Evolutionary conservation across 2,888 invertebrate genomes (phyloP).

Genomic region (Helicoverpa assulta): DNA sequence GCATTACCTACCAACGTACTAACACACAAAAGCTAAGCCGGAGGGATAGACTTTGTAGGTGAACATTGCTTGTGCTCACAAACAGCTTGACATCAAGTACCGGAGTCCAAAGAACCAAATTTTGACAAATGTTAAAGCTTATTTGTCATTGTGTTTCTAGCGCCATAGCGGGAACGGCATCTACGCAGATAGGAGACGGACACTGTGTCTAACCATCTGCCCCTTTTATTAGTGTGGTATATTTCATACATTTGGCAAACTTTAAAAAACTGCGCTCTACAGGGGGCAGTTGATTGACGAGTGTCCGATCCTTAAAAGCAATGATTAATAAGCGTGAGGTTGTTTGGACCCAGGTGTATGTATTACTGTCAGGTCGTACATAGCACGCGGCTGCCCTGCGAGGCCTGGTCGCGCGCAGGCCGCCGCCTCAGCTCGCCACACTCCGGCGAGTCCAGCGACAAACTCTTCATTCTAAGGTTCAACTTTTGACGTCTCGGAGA

Average conservation of each 20-base stretch:
- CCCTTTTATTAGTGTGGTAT: background rate
- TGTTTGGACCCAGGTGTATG: conserved; percentile 80
- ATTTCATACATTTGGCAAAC: background rate
- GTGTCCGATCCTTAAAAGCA: conserved; percentile 28
- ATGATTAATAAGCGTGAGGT: conserved; percentile 63
- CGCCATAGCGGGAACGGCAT: conserved; percentile 18
- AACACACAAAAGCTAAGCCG: conserved; percentile 85
- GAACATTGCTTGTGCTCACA: conserved; percentile 82
- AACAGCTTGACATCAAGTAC: conserved; percentile 78
- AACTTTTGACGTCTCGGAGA: conserved; percentile 98
- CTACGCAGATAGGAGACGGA: conserved; percentile 33
- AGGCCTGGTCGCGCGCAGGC: conserved; percentile 85
- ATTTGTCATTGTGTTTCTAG: conserved; percentile 14
- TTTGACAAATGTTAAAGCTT: conserved; percentile 26
- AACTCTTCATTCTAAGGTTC: conserved; percentile 99
- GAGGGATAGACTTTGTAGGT: conserved; percentile 72
- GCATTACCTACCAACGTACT: conserved; percentile 69
- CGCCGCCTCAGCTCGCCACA: conserved; percentile 95
- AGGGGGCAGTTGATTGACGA: conserved; percentile 18
- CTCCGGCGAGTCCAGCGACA: conserved; percentile 98
- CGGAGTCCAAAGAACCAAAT: conserved; percentile 80
- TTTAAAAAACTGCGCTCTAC: background rate
- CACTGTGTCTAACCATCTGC: conserved; percentile 29
- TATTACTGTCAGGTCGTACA: conserved; percentile 88
- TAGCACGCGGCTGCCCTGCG: conserved; percentile 91